phyloP scores from a whole-genome alignment of 2,113 vertebrate genomes.

The Clarias batrachus region DNA sequence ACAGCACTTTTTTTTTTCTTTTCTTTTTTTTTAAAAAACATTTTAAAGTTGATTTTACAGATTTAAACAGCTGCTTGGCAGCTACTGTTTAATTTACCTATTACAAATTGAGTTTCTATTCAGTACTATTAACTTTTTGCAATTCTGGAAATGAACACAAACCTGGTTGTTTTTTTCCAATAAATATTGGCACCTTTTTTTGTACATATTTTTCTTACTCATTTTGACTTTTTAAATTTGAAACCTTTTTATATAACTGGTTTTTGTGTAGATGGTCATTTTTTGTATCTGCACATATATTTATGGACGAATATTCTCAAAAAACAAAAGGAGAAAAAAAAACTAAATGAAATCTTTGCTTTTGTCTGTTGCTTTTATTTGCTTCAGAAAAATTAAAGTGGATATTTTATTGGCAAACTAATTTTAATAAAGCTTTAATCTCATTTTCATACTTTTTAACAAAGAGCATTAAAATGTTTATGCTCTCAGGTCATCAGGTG shows the following conservation, averaged over 20 bases:
- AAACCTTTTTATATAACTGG: background rate
- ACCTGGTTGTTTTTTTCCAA: constrained; percentile 44
- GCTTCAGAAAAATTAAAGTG: no score
- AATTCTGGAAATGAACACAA: constrained; percentile 10
- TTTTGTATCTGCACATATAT: background rate
- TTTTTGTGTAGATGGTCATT: constrained; percentile 9
- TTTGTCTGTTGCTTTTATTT: no score
- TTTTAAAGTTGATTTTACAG: constrained; percentile 26
- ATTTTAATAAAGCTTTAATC: background rate
- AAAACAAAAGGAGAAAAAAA: background rate
- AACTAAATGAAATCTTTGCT: background rate
- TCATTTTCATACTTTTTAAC: background rate
- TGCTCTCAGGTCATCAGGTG: constrained; percentile 77
- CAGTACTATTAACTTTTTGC: background rate
- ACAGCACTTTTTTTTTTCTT: background rate
- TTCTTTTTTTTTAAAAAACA: background rate
- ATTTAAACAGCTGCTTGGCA: constrained; percentile 54
- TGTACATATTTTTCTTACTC: background rate
- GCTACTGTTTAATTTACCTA: constrained; percentile 38
- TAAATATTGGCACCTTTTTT: constrained; percentile 45
- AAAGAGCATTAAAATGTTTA: constrained; percentile 57
- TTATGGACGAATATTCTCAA: constrained; percentile 16
- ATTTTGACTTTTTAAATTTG: constrained; percentile 23
- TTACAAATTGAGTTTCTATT: background rate
- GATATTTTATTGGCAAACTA: no score